These are phyloP conservation scores for Perognathus longimembris DNA, from an alignment of 2,113 vertebrate species.

Conservation along the genomic window DNA sequence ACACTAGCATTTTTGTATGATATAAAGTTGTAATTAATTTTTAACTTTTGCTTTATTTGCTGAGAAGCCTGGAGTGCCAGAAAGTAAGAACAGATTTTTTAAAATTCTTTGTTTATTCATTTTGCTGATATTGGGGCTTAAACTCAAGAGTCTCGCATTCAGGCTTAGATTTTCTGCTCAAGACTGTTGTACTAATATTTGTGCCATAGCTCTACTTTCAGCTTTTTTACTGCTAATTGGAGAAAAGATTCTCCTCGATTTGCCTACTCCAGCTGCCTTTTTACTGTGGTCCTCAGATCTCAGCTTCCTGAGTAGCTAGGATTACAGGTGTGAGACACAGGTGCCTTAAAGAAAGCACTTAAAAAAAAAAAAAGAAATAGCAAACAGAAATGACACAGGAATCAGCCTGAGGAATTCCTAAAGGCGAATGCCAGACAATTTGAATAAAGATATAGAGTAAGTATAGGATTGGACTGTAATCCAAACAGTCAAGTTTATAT, in stretches of 20 bases:
- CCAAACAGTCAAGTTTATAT: constrained; percentile 19
- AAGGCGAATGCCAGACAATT: not conserved
- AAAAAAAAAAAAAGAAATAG: not conserved
- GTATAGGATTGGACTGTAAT: not conserved
- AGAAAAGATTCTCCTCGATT: too few species aligned
- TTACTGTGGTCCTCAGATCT: too few species aligned
- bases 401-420: not conserved
- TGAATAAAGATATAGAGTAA: constrained; percentile 1
- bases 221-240: too few species aligned
- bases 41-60: not conserved
- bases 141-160: too few species aligned
- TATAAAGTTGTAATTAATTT: not conserved
- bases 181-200: too few species aligned
- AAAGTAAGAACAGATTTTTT: not conserved
- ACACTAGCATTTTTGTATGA: not conserved
- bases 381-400: not conserved
- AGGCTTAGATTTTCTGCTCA: too few species aligned
- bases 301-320: too few species aligned
- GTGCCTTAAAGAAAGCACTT: not conserved
- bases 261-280: too few species aligned
- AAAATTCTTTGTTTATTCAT: too few species aligned
- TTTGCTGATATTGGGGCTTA: too few species aligned
- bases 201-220: too few species aligned
- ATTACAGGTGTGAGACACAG: too few species aligned
- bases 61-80: not conserved